A percentile compares a stretch with the other conserved stretches of the same genome.
Conservation (phyloP, 2,797 vertebrate species). For the Hydrophis major region DNA sequence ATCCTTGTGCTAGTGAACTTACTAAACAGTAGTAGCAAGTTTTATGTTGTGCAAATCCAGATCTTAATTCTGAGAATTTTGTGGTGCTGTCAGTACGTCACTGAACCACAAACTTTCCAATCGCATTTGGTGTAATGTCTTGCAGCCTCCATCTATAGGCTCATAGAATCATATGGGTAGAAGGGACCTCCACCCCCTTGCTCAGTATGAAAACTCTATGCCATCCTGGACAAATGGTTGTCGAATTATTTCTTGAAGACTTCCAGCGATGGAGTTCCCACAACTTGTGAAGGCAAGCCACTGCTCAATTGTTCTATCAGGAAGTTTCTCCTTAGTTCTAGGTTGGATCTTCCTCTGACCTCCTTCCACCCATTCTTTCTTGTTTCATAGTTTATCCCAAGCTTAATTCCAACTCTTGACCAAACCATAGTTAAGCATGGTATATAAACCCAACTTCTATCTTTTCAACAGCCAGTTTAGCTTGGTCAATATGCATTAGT, state of each 20-base stretch:
- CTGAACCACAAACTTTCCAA: background rate
- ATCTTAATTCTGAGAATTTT: background rate
- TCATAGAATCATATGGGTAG: background rate
- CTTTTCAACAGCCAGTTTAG: background rate
- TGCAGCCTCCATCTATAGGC: background rate
- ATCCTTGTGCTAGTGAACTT: background rate
- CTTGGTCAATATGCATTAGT: background rate
- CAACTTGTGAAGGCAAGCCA: background rate
- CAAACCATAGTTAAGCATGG: background rate
- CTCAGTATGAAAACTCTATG: background rate
- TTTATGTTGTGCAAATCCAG: background rate
- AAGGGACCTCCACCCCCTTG: background rate
- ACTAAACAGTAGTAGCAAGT: background rate
- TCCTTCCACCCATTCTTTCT: background rate
- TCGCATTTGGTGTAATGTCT: background rate
- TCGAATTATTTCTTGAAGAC: background rate
- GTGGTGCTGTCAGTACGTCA: background rate
- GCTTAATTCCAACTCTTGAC: background rate
- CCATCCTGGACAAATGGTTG: background rate
- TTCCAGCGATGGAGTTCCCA: background rate
- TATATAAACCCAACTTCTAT: background rate
- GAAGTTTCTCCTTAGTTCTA: background rate
- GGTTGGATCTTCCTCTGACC: background rate
- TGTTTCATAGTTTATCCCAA: background rate
- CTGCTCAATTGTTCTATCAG: background rate